Evolutionary conservation across 2,888 invertebrate species (phyloP).

Genomic region (Myopa testacea): DNA sequence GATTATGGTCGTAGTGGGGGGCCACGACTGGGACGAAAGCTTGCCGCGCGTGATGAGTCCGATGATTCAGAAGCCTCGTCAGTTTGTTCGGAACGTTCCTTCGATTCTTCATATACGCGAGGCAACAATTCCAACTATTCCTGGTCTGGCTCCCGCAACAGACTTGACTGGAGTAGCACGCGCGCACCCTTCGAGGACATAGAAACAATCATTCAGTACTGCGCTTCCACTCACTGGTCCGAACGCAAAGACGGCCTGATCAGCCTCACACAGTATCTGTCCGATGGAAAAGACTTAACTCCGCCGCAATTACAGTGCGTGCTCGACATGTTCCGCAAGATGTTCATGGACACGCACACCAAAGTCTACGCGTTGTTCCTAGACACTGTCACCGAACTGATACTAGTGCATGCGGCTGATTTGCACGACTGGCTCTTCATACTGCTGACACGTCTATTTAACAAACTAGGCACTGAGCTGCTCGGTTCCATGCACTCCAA

Average conservation of each 20-base stretch:
- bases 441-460: slow-evolving; percentile 85
- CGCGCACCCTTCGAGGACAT: slow-evolving; percentile 79
- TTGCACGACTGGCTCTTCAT: slow-evolving; percentile 94
- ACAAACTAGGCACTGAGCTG: slow-evolving; percentile 91
- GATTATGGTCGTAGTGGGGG: slow-evolving; percentile 55
- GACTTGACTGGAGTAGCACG: slow-evolving; percentile 75
- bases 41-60: slow-evolving; percentile 77
- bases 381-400: slow-evolving; percentile 91
- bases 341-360: slow-evolving; percentile 97
- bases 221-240: slow-evolving; percentile 92
- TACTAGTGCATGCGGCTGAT: slow-evolving; percentile 86
- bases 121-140: slow-evolving; percentile 86
- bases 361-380: slow-evolving; percentile 93
- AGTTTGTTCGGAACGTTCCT: slow-evolving; percentile 91
- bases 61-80: slow-evolving; percentile 96
- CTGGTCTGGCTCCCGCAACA: slow-evolving; percentile 84
- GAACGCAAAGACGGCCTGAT: slow-evolving; percentile 95
- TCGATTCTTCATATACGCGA: slow-evolving; percentile 80
- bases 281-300: slow-evolving; percentile 72
- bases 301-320: slow-evolving; percentile 79
- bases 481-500: slow-evolving; percentile 92
- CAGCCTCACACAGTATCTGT: slow-evolving; percentile 78
- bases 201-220: slow-evolving; percentile 85
- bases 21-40: slow-evolving; percentile 73
- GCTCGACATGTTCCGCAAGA: slow-evolving; percentile 94